Percentiles rank a stretch among this genome's conserved stretches.
phyloP scores from a whole-genome alignment of 2,797 vertebrate genomes.

The Lithobates sylvaticus region DNA sequence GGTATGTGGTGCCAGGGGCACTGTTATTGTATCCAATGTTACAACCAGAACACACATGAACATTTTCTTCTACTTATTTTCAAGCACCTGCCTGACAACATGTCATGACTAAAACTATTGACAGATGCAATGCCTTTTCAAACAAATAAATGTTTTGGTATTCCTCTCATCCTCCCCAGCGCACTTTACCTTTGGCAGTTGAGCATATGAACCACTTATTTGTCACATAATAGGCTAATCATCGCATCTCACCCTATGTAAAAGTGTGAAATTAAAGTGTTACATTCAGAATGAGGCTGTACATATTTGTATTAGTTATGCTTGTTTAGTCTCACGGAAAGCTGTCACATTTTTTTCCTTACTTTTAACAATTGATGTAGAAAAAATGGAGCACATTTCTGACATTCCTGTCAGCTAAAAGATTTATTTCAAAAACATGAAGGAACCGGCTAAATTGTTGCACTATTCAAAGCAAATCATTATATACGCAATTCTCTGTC shows the following conservation, averaged over 20 bases:
- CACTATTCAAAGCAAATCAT: neutral
- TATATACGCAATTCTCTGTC: neutral
- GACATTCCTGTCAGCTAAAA: neutral
- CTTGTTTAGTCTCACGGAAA: rapidly evolving
- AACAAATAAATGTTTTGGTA: neutral
- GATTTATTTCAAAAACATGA: neutral
- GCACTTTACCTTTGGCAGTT: neutral
- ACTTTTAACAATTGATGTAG: neutral
- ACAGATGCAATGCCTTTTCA: neutral
- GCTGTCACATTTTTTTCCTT: constrained; percentile 15
- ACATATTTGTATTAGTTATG: constrained; percentile 31
- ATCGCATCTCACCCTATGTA: neutral
- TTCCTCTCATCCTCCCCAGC: neutral
- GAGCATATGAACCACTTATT: neutral
- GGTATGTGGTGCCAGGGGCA: neutral
- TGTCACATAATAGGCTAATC: constrained; percentile 19
- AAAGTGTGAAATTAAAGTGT: constrained; percentile 2
- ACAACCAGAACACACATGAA: neutral
- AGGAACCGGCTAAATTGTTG: neutral
- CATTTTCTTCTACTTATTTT: neutral
- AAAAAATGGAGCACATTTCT: constrained; percentile 2
- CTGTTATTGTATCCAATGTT: neutral
- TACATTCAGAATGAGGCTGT: neutral
- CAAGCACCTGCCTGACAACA: neutral
- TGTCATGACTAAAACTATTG: neutral